Evolutionary conservation across 2,113 vertebrate species (phyloP), one percentile per base, ranked within the genome.

Genomic region (Vicugna pacos): DNA sequence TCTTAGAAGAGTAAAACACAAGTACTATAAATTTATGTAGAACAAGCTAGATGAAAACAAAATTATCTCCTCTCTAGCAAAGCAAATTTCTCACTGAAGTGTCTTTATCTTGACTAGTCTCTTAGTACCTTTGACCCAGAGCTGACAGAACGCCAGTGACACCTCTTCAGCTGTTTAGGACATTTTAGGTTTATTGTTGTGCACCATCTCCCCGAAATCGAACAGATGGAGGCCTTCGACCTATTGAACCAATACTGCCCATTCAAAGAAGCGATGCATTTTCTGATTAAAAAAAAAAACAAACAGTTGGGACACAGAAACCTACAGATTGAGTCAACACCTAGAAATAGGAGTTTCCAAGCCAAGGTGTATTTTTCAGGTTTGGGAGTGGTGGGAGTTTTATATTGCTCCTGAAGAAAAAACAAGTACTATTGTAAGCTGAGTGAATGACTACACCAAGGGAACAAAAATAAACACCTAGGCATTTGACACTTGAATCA

Each of bases 361-460:
- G 77, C 30, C 48, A 48, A 93, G 30, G 42, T 56, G 2, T 67
- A 26, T 60, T 89, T 69, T 48, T n/a, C 16, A 54, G 46, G 3
- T 12, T 9, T 30, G 8, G 11, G 11, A 10, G 9, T 30, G 35
- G 9, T 7, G 22, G 22, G 17, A 83, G 62, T 80, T 2, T 46
- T 89, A n/a, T n/a, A 77, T 82, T 76, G 20, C 30, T 92, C 28
- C 60, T 86, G n/a, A 84, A 80, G 52, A 77, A n/a, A 48, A 91
- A 22, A 64, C 9, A 64, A 38, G 48, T 22, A 28, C 22, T 73
- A 73, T 67, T 73, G 30, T 67, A 56, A 77, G 10, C 52, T 75
- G 76, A 32, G 35, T 76, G n/a, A 76, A 48, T 69, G 60, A 82
- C n/a, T 76, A 19, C 6, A 86, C 24, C 65, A 75, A 80, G 32